Conservation (phyloP, 2,797 vertebrate genomes). For the Halcyon smyrnensis region DNA sequence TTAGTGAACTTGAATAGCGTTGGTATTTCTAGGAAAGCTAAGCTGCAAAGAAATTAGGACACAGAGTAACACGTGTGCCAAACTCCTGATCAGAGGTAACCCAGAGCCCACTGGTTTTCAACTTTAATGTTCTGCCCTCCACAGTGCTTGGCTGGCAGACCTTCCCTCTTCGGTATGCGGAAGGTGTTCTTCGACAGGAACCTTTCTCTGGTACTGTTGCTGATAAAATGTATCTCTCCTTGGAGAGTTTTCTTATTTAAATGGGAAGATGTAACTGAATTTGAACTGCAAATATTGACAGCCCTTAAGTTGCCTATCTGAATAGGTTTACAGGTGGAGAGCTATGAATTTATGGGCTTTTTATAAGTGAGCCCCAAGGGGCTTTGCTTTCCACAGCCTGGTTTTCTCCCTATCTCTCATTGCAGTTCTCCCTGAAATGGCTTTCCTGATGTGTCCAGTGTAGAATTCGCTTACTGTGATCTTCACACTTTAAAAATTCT, state of each 20-base stretch:
- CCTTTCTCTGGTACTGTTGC: neutral
- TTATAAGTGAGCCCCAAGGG: slow-evolving; percentile 1
- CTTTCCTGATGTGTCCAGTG: neutral
- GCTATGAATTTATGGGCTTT: slow-evolving; percentile 1
- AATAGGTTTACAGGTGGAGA: neutral
- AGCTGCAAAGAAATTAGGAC: neutral
- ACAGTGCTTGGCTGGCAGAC: neutral
- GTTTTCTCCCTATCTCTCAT: neutral
- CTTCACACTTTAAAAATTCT: neutral
- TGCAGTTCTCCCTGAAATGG: slow-evolving; percentile 11
- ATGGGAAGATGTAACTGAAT: slow-evolving; percentile 23
- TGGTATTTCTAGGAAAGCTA: neutral
- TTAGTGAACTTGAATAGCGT: neutral
- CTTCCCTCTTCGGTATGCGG: neutral
- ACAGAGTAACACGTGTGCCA: rapidly evolving
- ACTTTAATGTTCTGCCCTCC: neutral
- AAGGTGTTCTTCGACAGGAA: neutral
- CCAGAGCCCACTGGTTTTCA: neutral
- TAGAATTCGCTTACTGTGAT: slow-evolving; percentile 21
- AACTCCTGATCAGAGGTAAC: neutral
- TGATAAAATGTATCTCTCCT: neutral
- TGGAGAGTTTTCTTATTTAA: slow-evolving; percentile 12
- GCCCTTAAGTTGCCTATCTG: neutral
- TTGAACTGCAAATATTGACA: neutral
- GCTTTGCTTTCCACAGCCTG: neutral